A percentile compares a stretch with the other conserved stretches of the same genome.
Evolutionary conservation across 2,113 vertebrate species (phyloP).

Genomic region (Etia nguti): DNA sequence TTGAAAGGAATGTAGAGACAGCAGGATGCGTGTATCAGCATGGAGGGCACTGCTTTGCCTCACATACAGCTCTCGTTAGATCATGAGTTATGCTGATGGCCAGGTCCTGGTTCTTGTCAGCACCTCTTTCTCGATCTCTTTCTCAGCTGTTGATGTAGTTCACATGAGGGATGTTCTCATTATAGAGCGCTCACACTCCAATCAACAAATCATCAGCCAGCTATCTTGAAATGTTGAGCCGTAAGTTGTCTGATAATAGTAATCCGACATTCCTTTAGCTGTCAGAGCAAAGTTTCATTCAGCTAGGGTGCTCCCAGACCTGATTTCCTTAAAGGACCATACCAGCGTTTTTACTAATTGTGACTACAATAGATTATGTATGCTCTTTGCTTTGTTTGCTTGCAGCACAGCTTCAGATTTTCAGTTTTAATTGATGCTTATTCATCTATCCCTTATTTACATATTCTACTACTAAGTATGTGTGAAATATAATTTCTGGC

Average conservation of each 20-base stretch:
- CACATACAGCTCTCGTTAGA: constrained; percentile 44
- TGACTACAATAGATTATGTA: background rate
- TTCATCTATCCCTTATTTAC: background rate
- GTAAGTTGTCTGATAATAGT: background rate
- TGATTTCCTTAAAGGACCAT: background rate
- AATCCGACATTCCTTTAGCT: background rate
- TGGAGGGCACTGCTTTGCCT: constrained; percentile 28
- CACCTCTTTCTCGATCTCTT: constrained; percentile 25
- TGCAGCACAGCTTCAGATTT: background rate
- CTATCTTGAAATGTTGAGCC: constrained; percentile 1
- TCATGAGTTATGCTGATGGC: constrained; percentile 53
- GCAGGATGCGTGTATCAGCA: background rate
- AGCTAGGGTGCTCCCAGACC: background rate
- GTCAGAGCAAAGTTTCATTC: background rate
- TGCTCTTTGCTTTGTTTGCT: background rate
- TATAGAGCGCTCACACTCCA: constrained; percentile 8
- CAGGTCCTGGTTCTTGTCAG: constrained; percentile 61
- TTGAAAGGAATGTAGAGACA: constrained; percentile 4
- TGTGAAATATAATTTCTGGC: background rate
- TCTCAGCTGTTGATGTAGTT: constrained; percentile 33
- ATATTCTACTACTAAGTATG: background rate
- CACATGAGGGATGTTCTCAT: constrained; percentile 22
- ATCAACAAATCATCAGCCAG: constrained; percentile 43
- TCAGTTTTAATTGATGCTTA: background rate
- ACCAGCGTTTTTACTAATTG: background rate